These are phyloP conservation scores for Rhopalosiphum nymphaeae DNA, from an alignment of 2,888 invertebrate genomes.

Conservation along the genomic window DNA sequence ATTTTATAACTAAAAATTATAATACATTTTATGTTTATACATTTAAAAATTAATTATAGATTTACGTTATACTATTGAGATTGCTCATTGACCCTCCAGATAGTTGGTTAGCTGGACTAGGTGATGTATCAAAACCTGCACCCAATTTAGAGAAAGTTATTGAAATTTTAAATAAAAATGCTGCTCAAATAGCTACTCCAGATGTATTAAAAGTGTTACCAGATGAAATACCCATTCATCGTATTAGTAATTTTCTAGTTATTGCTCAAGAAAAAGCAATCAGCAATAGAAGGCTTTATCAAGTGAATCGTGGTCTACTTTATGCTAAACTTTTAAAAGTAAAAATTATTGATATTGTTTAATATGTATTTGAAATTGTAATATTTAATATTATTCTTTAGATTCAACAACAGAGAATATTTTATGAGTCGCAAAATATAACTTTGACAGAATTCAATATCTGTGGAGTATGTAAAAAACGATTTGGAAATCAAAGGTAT, in stretches of 20 bases:
- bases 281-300: conserved; percentile 79
- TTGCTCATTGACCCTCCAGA: conserved; percentile 73
- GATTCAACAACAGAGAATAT: conserved; percentile 84
- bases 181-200: conserved; percentile 77
- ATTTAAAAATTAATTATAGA: conserved; percentile 69
- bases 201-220: conserved; percentile 85
- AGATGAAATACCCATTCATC: conserved; percentile 80
- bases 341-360: conserved; percentile 62
- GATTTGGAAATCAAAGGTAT: conserved; percentile 91
- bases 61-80: conserved; percentile 77
- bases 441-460: conserved; percentile 88
- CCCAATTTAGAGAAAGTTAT: conserved; percentile 86
- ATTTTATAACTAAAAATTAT: conserved; percentile 26
- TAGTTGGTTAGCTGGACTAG: conserved; percentile 70
- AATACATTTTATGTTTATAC: conserved; percentile 14
- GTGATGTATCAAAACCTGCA: conserved; percentile 74
- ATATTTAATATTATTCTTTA: conserved; percentile 69
- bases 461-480: conserved; percentile 92
- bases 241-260: conserved; percentile 84
- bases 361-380: background rate
- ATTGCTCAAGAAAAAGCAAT: conserved; percentile 83
- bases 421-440: conserved; percentile 85
- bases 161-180: conserved; percentile 84
- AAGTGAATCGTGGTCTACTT: conserved; percentile 85
- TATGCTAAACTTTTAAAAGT: conserved; percentile 89